phyloP scores from a whole-genome alignment of 2,797 vertebrate genomes.

The Aldrovandia affinis region DNA sequence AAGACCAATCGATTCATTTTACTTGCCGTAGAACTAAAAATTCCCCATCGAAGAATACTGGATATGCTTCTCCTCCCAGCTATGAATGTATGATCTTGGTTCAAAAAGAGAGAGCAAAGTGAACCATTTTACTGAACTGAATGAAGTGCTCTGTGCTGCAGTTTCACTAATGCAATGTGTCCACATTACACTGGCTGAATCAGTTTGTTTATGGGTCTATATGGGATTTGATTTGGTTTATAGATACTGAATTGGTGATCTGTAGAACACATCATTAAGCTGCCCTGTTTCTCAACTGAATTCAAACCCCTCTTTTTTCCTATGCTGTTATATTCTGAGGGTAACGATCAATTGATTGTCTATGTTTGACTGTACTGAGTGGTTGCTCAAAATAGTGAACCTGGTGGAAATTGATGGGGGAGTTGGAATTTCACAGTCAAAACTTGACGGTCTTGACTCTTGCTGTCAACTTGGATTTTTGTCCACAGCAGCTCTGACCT shows the following conservation, averaged over 20 bases:
- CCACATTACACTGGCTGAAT: not conserved
- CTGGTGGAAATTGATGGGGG: conserved; percentile 36
- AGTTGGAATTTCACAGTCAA: conserved; percentile 38
- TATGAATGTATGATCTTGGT: not conserved
- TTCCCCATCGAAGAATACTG: not conserved
- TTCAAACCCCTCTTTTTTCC: not conserved
- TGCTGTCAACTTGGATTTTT: conserved; percentile 15
- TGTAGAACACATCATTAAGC: too few species aligned
- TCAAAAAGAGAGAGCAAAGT: not conserved
- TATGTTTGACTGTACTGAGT: not conserved
- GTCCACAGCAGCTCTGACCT: conserved; percentile 20
- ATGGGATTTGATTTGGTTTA: not conserved
- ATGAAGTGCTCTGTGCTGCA: not conserved
- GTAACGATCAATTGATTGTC: not conserved
- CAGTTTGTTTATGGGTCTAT: not conserved
- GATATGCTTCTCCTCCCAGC: not conserved
- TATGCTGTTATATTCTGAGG: not conserved
- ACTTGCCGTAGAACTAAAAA: not conserved
- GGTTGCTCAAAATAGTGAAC: not conserved
- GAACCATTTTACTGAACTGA: not conserved
- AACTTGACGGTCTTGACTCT: conserved; percentile 18
- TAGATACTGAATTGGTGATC: not conserved
- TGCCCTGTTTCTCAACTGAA: too few species aligned
- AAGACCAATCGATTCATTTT: not conserved
- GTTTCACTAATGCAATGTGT: not conserved